phyloP scores from a whole-genome alignment of 2,113 vertebrate genomes.

The Deroptyus accipitrinus region DNA sequence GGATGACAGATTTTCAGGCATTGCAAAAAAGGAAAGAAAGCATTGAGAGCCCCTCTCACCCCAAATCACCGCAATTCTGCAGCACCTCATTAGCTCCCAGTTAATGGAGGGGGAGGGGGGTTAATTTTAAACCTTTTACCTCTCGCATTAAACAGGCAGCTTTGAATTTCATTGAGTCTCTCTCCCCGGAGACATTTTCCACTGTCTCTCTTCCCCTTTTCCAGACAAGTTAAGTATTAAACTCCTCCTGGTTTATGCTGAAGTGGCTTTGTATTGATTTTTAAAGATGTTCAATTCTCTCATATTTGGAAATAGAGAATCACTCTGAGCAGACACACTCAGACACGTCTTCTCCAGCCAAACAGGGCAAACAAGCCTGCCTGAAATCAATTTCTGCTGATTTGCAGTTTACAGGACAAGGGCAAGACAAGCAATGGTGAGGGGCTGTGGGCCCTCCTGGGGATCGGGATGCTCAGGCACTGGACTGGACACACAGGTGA shows the following conservation, averaged over 20 bases:
- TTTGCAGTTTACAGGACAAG: background rate
- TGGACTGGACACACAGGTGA: background rate
- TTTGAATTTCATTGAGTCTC: slow-evolving; percentile 25
- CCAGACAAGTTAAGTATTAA: slow-evolving; percentile 57
- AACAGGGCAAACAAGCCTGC: background rate
- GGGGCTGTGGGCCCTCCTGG: background rate
- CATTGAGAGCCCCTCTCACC: background rate
- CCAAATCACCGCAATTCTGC: background rate
- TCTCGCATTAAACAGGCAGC: slow-evolving; percentile 25
- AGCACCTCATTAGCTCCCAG: slow-evolving; percentile 21
- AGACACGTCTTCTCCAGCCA: background rate
- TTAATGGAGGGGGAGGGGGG: background rate
- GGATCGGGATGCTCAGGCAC: background rate
- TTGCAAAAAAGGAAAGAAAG: background rate
- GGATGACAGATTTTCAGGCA: background rate
- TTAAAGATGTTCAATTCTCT: slow-evolving; percentile 39
- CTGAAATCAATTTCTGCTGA: background rate
- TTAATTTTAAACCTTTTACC: slow-evolving; percentile 41
- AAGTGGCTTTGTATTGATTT: slow-evolving; percentile 59
- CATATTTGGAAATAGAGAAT: slow-evolving; percentile 34
- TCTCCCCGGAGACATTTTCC: background rate
- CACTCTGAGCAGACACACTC: background rate
- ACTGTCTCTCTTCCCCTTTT: background rate
- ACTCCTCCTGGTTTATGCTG: slow-evolving; percentile 27
- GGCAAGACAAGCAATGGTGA: background rate